These are phyloP conservation scores for Neodiprion lecontei DNA, from an alignment of 1,140 invertebrate species.

Conservation along the genomic window DNA sequence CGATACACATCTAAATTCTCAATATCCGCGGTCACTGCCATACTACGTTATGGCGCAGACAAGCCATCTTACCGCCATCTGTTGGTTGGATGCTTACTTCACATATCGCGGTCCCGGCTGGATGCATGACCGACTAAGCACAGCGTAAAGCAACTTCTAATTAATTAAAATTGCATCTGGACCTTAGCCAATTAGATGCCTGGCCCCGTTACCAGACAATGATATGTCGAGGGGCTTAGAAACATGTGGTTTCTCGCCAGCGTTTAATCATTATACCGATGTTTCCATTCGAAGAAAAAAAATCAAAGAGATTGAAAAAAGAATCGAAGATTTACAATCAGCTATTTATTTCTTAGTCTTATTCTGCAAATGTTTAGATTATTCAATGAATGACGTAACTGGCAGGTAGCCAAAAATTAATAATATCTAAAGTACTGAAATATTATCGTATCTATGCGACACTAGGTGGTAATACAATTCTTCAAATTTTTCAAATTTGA, in stretches of 20 bases:
- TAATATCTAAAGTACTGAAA: constrained; percentile 8
- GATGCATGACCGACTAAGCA: neutral
- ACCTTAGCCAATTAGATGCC: neutral
- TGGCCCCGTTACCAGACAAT: neutral
- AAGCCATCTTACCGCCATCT: neutral
- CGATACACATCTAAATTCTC: no score
- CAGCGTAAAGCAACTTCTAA: neutral
- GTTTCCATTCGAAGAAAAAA: neutral
- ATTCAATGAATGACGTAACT: neutral
- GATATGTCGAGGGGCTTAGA: neutral
- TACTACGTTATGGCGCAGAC: neutral
- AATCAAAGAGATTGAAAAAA: neutral
- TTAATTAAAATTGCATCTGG: constrained; percentile 9
- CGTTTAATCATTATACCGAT: neutral
- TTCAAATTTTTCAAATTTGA: constrained; percentile 4
- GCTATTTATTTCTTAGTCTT: neutral
- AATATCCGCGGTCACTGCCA: no score
- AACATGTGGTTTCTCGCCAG: neutral
- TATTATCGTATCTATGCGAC: neutral
- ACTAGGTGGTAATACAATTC: neutral
- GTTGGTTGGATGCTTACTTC: neutral
- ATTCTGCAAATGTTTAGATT: neutral
- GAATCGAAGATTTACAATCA: neutral
- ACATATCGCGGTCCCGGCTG: neutral
- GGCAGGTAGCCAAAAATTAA: constrained; percentile 7